Conservation (phyloP, 2,888 invertebrate genomes). For the Nomada lathburiana region DNA sequence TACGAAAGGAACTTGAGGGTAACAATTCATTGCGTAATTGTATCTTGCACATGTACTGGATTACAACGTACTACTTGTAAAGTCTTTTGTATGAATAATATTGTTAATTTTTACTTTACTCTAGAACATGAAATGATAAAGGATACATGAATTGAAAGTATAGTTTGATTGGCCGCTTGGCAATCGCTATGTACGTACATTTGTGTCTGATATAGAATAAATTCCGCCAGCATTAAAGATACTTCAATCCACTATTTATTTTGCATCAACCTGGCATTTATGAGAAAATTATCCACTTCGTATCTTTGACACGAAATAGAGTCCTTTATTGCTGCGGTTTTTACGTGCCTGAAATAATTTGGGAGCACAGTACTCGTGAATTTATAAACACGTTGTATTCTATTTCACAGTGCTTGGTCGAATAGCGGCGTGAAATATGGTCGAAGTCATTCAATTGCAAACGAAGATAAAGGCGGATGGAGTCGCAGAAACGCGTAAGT, state of each 20-base stretch:
- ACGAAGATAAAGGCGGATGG: slow-evolving; percentile 1
- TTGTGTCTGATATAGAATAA: no score
- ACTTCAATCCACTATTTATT: no score
- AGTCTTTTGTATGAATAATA: no score
- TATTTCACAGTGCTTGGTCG: neutral
- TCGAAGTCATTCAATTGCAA: slow-evolving; percentile 25
- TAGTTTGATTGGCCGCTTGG: no score
- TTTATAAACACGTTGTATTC: neutral
- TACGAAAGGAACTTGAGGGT: no score
- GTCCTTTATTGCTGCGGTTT: neutral
- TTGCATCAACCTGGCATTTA: no score
- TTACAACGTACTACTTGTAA: no score
- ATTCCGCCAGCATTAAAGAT: neutral
- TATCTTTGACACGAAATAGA: neutral
- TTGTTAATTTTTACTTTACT: no score
- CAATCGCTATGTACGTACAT: no score
- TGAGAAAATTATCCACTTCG: neutral
- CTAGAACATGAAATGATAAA: no score
- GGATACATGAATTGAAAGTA: neutral
- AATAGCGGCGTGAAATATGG: slow-evolving; percentile 10
- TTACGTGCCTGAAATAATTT: neutral
- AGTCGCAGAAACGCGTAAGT: slow-evolving; percentile 48
- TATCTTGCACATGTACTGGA: no score
- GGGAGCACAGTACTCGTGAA: neutral
- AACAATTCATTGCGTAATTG: no score